phyloP scores from a whole-genome alignment of 2,888 invertebrate genomes.

The Periphyllus acericola region DNA sequence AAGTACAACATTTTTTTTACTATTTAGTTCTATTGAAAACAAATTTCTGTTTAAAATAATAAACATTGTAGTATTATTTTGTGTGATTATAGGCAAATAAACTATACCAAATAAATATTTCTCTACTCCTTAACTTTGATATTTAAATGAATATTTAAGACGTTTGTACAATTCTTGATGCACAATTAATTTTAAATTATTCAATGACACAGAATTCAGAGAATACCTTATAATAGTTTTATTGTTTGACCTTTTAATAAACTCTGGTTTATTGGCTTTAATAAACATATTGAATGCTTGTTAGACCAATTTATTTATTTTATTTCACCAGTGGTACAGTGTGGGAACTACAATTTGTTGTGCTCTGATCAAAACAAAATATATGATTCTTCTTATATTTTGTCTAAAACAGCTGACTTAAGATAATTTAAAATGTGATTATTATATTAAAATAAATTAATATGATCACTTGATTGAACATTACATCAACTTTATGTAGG shows the following conservation, averaged over 20 bases:
- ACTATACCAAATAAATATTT: too few species aligned
- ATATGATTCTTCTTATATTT: too few species aligned
- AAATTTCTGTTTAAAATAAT: too few species aligned
- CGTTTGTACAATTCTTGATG: background rate
- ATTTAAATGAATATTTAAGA: background rate
- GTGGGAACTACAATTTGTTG: background rate
- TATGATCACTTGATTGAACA: too few species aligned
- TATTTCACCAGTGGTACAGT: conserved; percentile 19
- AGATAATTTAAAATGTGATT: too few species aligned
- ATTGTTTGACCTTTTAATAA: conserved; percentile 53
- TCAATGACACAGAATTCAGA: background rate
- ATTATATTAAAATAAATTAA: too few species aligned
- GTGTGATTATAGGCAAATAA: too few species aligned
- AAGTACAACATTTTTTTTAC: too few species aligned
- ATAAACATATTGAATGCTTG: conserved; percentile 45
- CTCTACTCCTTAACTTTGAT: background rate
- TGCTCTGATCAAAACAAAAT: background rate
- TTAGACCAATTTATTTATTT: conserved; percentile 44
- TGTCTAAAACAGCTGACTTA: too few species aligned
- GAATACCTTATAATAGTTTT: conserved; percentile 21
- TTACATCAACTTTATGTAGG: too few species aligned
- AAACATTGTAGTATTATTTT: too few species aligned
- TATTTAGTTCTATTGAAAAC: too few species aligned
- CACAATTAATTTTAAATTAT: conserved; percentile 5
- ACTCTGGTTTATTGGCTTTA: conserved; percentile 52